These are phyloP conservation scores for Sebastes miniatus DNA, from an alignment of 2,797 vertebrate species.

Conservation along the genomic window DNA sequence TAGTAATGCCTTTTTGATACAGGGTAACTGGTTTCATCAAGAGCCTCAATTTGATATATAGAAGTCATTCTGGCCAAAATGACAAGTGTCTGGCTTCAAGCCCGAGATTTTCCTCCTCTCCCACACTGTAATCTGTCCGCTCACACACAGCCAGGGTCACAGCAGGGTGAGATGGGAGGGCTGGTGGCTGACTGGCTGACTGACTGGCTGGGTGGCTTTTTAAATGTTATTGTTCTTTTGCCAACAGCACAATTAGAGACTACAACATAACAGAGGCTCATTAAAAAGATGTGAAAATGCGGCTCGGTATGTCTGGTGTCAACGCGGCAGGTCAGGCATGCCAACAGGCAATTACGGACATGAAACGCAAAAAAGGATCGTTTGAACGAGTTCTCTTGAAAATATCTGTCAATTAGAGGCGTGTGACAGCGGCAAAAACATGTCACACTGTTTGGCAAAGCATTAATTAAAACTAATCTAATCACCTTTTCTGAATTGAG, in stretches of 20 bases:
- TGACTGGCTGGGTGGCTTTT: constrained; percentile 16
- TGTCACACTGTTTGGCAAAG: constrained; percentile 16
- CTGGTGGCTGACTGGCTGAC: constrained; percentile 17
- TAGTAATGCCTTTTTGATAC: constrained; percentile 54
- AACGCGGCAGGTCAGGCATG: constrained; percentile 44
- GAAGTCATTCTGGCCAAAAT: constrained; percentile 47
- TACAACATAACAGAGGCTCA: constrained; percentile 55
- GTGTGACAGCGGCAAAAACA: constrained; percentile 3
- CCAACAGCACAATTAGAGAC: constrained; percentile 55
- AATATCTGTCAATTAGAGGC: constrained; percentile 37
- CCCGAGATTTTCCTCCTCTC: constrained; percentile 39
- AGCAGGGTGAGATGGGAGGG: constrained; percentile 42
- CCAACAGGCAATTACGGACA: constrained; percentile 59
- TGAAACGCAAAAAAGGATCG: constrained; percentile 30
- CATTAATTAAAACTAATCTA: constrained; percentile 35
- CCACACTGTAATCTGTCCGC: constrained; percentile 17
- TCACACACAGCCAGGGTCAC: constrained; percentile 48
- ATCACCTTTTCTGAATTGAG: constrained; percentile 7
- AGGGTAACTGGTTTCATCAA: constrained; percentile 50
- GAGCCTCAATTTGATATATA: constrained; percentile 48
- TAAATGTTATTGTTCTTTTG: constrained; percentile 49
- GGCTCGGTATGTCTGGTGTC: constrained; percentile 41
- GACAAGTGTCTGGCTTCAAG: constrained; percentile 63
- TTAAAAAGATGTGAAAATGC: constrained; percentile 60
- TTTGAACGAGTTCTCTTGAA: constrained; percentile 28